Evolutionary conservation across 2,888 invertebrate genomes (phyloP).

Genomic region (Pteria penguin): DNA sequence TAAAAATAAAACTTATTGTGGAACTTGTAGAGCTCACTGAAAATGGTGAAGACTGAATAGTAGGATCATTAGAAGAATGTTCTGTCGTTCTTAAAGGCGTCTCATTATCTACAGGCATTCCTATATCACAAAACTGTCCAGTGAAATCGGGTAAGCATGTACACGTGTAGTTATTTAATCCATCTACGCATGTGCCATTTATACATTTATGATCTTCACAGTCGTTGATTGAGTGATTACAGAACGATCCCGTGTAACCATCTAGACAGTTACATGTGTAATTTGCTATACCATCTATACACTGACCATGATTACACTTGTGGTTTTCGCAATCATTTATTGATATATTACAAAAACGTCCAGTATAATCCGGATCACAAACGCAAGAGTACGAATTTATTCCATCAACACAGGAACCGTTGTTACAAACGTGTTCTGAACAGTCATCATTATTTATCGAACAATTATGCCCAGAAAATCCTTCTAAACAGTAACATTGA

Average conservation of each 20-base stretch:
- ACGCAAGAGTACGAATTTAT: background rate
- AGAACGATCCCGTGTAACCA: background rate
- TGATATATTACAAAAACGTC: background rate
- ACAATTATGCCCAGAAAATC: background rate
- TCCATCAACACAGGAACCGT: background rate
- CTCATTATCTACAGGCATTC: too few relatives aligned
- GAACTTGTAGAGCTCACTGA: too few relatives aligned
- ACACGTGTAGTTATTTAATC: background rate
- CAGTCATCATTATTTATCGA: background rate
- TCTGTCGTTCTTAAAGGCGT: too few relatives aligned
- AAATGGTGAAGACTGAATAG: too few relatives aligned
- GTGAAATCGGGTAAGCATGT: background rate
- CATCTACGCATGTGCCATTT: background rate
- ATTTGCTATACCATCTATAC: background rate
- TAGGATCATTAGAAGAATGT: too few relatives aligned
- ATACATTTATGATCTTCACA: background rate
- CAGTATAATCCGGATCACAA: background rate
- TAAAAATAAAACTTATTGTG: too few relatives aligned
- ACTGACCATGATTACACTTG: background rate
- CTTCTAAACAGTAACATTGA: background rate
- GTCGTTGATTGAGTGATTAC: background rate
- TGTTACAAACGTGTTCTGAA: background rate
- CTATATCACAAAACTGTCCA: background rate
- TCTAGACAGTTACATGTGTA: background rate
- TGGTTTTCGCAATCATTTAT: background rate